Percentiles rank a stretch among this genome's conserved stretches.
Evolutionary conservation across 2,113 vertebrate genomes (phyloP).

Genomic region (Barbus barbus): DNA sequence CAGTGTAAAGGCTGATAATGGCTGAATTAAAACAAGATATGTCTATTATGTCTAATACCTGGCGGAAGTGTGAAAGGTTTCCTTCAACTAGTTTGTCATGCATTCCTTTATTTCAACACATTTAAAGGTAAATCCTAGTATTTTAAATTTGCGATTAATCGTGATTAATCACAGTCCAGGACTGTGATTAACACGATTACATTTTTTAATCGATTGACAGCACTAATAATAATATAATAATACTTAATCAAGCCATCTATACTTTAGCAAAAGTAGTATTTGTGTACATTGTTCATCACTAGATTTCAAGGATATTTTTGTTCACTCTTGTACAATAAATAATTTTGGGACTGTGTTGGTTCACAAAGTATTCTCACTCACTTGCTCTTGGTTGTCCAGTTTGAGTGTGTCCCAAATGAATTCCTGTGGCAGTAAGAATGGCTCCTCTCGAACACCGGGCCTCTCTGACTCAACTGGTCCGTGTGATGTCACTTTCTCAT

Average conservation of each 20-base stretch:
- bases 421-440: slow-evolving; percentile 87
- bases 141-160: too few relatives aligned
- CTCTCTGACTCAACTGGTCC: slow-evolving; percentile 85
- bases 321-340: not conserved
- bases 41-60: too few relatives aligned
- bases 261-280: not conserved
- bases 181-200: too few relatives aligned
- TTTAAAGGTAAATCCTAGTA: too few relatives aligned
- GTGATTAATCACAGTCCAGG: too few relatives aligned
- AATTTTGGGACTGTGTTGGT: not conserved
- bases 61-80: too few relatives aligned
- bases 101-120: too few relatives aligned
- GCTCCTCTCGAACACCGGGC: slow-evolving; percentile 81
- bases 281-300: not conserved
- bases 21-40: too few relatives aligned
- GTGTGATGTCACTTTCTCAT: slow-evolving; percentile 80
- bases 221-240: not conserved
- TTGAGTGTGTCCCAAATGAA: slow-evolving; percentile 94
- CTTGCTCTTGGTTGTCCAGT: slow-evolving; percentile 82
- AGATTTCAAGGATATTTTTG: not conserved
- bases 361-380: slow-evolving; percentile 61
- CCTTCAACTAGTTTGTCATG: too few relatives aligned
- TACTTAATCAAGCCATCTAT: not conserved
- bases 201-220: too few relatives aligned
- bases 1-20: too few relatives aligned